phyloP scores from a whole-genome alignment of 2,797 vertebrate species.

The Amazonetta brasiliensis region DNA sequence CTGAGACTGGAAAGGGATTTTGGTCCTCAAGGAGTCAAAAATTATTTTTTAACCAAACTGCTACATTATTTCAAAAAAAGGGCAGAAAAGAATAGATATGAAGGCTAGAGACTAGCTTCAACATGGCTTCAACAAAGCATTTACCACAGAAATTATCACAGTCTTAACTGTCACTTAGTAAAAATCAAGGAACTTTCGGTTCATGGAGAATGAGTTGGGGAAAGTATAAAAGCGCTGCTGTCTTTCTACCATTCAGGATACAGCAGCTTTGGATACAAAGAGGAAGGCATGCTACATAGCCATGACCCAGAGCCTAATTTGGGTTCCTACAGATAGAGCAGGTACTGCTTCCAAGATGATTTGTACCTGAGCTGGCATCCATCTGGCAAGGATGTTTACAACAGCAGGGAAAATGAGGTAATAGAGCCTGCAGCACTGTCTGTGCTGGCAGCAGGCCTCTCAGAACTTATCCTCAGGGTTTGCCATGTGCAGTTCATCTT shows the following conservation, averaged over 20 bases:
- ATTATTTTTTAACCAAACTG: background rate
- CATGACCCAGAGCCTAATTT: background rate
- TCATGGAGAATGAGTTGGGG: background rate
- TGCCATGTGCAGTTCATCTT: background rate
- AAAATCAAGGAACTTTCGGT: background rate
- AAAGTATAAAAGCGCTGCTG: background rate
- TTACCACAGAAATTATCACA: background rate
- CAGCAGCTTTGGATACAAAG: background rate
- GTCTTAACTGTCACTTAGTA: background rate
- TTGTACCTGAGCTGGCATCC: background rate
- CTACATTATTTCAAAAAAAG: background rate
- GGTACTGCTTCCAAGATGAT: background rate
- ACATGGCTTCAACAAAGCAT: background rate
- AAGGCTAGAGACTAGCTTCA: background rate
- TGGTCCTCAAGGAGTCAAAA: background rate
- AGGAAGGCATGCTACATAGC: background rate
- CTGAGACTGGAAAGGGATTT: background rate
- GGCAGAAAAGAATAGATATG: background rate
- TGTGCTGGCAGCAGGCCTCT: background rate
- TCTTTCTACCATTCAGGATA: background rate
- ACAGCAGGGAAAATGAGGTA: background rate
- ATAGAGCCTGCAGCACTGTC: background rate
- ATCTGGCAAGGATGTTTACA: background rate
- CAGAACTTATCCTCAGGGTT: background rate
- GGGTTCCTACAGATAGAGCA: background rate